Evolutionary conservation across 1,140 invertebrate species (phyloP).

Genomic region (Monomorium pharaonis): DNA sequence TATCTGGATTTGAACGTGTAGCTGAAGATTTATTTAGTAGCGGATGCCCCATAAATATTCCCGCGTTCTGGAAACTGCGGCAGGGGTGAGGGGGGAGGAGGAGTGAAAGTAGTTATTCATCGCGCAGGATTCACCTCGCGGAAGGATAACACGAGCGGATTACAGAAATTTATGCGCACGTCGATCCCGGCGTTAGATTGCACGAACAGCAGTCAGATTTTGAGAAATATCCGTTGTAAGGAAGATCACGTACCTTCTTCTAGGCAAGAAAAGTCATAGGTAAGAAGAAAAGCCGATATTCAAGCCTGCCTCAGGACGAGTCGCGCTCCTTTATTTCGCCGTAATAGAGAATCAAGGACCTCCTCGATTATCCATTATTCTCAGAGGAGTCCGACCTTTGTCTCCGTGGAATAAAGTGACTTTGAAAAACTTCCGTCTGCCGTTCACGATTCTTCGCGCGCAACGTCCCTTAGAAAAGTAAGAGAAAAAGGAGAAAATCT

Average conservation of each 20-base stretch:
- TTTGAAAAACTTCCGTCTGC: conserved; percentile 76
- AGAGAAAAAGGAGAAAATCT: conserved; percentile 11
- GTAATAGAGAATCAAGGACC: conserved; percentile 74
- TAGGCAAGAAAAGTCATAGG: conserved; percentile 37
- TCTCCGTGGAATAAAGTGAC: conserved; percentile 71
- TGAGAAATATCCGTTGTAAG: conserved; percentile 33
- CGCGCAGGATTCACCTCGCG: conserved; percentile 35
- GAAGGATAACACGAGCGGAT: conserved; percentile 56
- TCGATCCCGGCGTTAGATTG: conserved; percentile 51
- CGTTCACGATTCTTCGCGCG: conserved; percentile 62
- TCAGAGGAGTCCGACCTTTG: conserved; percentile 76
- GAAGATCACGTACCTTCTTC: conserved; percentile 13
- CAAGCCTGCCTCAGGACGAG: conserved; percentile 67
- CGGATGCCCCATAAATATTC: conserved; percentile 41
- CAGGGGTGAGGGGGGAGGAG: too few relatives aligned
- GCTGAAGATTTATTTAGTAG: conserved; percentile 34
- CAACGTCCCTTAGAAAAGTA: conserved; percentile 20
- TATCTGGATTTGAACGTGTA: conserved; percentile 36
- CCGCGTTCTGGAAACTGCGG: conserved; percentile 21
- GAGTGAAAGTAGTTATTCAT: conserved; percentile 57
- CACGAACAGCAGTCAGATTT: conserved; percentile 52
- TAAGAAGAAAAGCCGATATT: conserved; percentile 69
- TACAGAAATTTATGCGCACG: conserved; percentile 59
- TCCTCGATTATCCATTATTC: conserved; percentile 79
- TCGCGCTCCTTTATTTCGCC: conserved; percentile 70